Evolutionary conservation across 1,140 invertebrate species (phyloP).

Genomic region (Formica exsecta): DNA sequence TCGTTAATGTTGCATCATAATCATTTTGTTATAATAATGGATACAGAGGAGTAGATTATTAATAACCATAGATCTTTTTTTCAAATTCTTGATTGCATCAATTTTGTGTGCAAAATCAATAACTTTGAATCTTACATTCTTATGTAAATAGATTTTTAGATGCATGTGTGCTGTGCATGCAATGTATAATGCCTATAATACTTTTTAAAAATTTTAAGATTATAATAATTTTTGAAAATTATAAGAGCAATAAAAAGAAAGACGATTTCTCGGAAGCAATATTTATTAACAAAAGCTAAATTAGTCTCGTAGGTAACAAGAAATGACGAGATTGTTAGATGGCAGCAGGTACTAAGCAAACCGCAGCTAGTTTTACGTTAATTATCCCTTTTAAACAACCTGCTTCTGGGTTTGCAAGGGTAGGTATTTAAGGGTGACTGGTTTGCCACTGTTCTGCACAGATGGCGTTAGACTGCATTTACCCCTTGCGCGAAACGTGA

Average conservation of each 20-base stretch:
- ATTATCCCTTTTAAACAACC: constrained; percentile 68
- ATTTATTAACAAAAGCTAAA: constrained; percentile 55
- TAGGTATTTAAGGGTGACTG: constrained; percentile 61
- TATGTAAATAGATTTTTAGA: not conserved
- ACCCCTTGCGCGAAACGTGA: not conserved
- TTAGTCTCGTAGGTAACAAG: constrained; percentile 36
- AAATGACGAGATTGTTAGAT: constrained; percentile 56
- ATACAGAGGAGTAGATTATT: no score
- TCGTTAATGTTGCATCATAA: not conserved
- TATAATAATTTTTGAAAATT: constrained; percentile 6
- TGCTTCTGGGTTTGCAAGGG: constrained; percentile 60
- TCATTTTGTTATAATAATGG: no score
- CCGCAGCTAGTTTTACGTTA: constrained; percentile 63
- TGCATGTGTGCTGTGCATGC: not conserved
- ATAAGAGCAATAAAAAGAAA: not conserved
- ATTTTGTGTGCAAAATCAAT: no score
- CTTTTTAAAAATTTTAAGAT: not conserved
- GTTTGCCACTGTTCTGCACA: constrained; percentile 66
- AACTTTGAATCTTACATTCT: no score
- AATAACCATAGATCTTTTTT: no score
- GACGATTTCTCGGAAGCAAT: not conserved
- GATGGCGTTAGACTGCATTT: constrained; percentile 79
- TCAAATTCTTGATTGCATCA: no score
- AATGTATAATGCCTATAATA: not conserved
- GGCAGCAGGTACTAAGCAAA: constrained; percentile 61